Evolutionary conservation across 2,888 invertebrate species (phyloP).

Genomic region (Noctua fimbriata): DNA sequence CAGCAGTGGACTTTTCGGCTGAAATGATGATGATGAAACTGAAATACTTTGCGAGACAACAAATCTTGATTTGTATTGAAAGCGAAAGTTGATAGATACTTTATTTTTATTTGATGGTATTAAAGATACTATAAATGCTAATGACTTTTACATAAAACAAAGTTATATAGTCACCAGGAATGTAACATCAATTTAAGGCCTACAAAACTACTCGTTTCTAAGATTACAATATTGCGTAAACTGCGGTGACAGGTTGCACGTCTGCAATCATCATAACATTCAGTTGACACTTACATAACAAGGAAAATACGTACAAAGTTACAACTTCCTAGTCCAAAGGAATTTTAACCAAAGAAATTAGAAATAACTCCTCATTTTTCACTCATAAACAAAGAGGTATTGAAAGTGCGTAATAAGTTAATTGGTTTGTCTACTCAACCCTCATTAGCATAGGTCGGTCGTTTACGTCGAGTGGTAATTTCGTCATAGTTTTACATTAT

Average conservation of each 20-base stretch:
- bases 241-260: constrained; percentile 53
- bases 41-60: background rate
- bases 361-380: constrained; percentile 12
- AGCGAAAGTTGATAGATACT: background rate
- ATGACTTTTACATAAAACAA: background rate
- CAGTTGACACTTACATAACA: constrained; percentile 57
- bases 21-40: no score
- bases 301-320: constrained; percentile 32
- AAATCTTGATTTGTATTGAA: background rate
- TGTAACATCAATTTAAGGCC: constrained; percentile 23
- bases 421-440: constrained; percentile 61
- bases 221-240: constrained; percentile 56
- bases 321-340: constrained; percentile 41
- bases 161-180: background rate
- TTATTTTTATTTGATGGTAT: background rate
- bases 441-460: constrained; percentile 73
- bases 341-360: constrained; percentile 22
- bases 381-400: constrained; percentile 21
- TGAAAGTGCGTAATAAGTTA: constrained; percentile 43
- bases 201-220: constrained; percentile 24
- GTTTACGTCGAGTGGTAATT: constrained; percentile 64
- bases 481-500: constrained; percentile 60
- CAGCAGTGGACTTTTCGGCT: no score
- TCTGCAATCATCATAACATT: constrained; percentile 55
- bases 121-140: background rate